Conservation (phyloP, 1,140 invertebrate genomes). For the Leptinotarsa lineolata region DNA sequence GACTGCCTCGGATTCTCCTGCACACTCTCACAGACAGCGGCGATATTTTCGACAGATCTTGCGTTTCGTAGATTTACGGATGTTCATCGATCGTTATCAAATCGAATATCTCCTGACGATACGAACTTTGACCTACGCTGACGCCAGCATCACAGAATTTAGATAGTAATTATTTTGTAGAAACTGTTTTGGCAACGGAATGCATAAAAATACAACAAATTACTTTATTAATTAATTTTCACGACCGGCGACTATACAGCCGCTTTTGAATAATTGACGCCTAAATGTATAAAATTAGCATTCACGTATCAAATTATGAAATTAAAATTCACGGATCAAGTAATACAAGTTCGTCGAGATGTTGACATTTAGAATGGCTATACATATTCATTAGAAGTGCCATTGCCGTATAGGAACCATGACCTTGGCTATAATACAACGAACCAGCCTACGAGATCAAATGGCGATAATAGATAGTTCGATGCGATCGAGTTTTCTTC, state of each 20-base stretch:
- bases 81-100: too few relatives aligned
- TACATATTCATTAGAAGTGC: constrained; percentile 5
- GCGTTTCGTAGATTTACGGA: too few relatives aligned
- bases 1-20: too few relatives aligned
- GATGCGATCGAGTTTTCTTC: constrained; percentile 11
- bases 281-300: constrained; percentile 18
- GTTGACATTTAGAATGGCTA: constrained; percentile 20
- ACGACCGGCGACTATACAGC: neutral
- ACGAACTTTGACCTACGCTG: too few relatives aligned
- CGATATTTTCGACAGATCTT: too few relatives aligned
- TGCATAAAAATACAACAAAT: neutral
- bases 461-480: constrained; percentile 7
- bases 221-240: neutral
- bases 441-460: constrained; percentile 10
- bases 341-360: constrained; percentile 17
- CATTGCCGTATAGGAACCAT: constrained; percentile 8
- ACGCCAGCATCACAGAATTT: neutral
- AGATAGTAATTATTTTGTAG: neutral
- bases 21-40: too few relatives aligned
- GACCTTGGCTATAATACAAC: constrained; percentile 16
- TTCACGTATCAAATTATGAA: constrained; percentile 14
- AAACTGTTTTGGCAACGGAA: neutral
- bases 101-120: too few relatives aligned
- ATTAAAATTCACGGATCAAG: constrained; percentile 7
- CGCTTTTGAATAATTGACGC: neutral